Base-by-base conservation (phyloP, 2,797 vertebrate species). In the Xenopus petersii region DNA sequence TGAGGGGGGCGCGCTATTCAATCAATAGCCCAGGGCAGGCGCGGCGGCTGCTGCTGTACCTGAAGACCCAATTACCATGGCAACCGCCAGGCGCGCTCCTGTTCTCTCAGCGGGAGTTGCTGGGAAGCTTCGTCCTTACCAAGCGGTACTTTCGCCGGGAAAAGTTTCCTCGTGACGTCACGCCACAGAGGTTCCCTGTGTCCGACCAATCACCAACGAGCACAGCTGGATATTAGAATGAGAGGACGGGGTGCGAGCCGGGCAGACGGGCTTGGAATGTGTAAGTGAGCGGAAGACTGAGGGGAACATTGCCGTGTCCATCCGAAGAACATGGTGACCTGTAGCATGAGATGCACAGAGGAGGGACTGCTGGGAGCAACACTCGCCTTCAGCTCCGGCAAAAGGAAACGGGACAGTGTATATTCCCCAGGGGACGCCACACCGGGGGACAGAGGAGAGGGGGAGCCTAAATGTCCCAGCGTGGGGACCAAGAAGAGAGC, bases 91-190 rank as follows among this genome's bases (percentile, higher is more conserved):
- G 84, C 69, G 65, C 87, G 81, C 2, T 75, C 63, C 30, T 30
- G 7, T 51, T 30, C 1, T 2, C 33, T 30, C 13, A 8, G 30
- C 71, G 70, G 61, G 64, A 42, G 80, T 60, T 5, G 59, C 71
- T 2, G 0, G 4, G 64, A 42, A 4, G 80, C 21, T 51, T 66
- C 16, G 26, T 17, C 4, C 54, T 2, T 67, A 75, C 68, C 73
- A 62, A 86, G 92, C 91, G 91, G 85, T 85, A 84, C 81, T 87
- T 83, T 84, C 75, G 88, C 91, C 87, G 87, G 86, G 90, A 92
- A 91, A 91, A 75, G 79, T 60, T 64, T 70, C 74, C 60, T 26
- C 24, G 49, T 51, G 58, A 83, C 79, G 85, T 87, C 76, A 69
- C 15, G 3, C 11, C 42, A 66, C 71, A 78, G 76, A 78, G 76